Evolutionary conservation across 2,888 invertebrate genomes (phyloP).

Genomic region (Polyploca ridens): DNA sequence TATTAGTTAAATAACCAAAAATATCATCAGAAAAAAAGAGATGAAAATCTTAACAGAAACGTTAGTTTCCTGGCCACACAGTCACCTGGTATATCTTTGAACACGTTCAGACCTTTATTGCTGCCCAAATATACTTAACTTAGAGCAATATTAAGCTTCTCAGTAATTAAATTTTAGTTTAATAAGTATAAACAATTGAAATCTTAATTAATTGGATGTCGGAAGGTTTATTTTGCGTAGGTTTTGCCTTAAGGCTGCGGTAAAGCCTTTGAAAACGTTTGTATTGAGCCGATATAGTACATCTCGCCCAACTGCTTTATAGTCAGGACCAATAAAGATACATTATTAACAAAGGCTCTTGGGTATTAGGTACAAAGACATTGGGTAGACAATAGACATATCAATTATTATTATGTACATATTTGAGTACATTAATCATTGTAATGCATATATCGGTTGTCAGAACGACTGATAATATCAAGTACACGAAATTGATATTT

Average conservation of each 20-base stretch:
- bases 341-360: not conserved
- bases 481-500: too few relatives aligned
- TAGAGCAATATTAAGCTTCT: conserved; percentile 33
- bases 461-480: too few relatives aligned
- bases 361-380: not conserved
- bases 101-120: conserved; percentile 48
- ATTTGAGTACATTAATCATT: too few relatives aligned
- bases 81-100: conserved; percentile 42
- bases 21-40: too few relatives aligned
- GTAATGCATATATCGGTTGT: too few relatives aligned
- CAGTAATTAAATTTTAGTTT: conserved; percentile 37
- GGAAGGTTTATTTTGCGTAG: not conserved
- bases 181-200: too few relatives aligned
- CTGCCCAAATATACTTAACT: conserved; percentile 43
- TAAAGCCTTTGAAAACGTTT: not conserved
- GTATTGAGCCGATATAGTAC: not conserved
- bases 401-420: not conserved
- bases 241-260: not conserved
- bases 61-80: conserved; percentile 32
- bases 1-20: too few relatives aligned
- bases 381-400: not conserved
- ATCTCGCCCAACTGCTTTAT: not conserved
- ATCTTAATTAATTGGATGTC: not conserved
- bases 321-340: not conserved
- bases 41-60: not conserved